Evolutionary conservation across 2,797 vertebrate genomes (phyloP).

Genomic region (Clarias fuscus): DNA sequence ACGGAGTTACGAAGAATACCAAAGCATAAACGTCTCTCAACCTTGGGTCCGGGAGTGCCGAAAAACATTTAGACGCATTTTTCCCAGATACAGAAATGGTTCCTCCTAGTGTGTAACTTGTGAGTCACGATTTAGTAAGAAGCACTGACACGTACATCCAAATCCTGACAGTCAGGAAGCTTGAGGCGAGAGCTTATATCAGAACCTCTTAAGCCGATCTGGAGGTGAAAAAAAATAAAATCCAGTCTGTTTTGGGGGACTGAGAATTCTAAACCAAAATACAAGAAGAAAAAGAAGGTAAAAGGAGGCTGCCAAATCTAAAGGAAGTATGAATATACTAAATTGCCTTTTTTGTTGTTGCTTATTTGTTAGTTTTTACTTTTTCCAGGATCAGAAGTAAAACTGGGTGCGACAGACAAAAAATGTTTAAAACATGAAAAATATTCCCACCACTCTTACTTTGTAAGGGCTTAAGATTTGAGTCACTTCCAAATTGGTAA

Average conservation of each 20-base stretch:
- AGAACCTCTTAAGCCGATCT: conserved; percentile 17
- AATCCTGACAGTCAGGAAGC: conserved; percentile 21
- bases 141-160: conserved; percentile 5
- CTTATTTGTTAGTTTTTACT: background rate
- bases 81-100: background rate
- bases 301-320: background rate
- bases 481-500: background rate
- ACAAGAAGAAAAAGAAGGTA: too few species aligned
- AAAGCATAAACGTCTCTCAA: background rate
- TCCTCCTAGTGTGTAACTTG: background rate
- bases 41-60: too few species aligned
- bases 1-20: background rate
- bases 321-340: background rate
- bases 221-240: background rate
- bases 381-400: background rate
- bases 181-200: conserved; percentile 7
- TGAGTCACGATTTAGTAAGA: conserved; percentile 31
- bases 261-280: background rate
- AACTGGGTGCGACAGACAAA: too few species aligned
- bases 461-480: too few species aligned
- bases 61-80: conserved; percentile 1
- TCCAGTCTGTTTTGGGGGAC: background rate
- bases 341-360: too few species aligned
- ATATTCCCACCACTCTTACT: background rate
- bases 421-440: background rate